Evolutionary conservation across 2,113 vertebrate genomes (phyloP).

Genomic region (Ciconia boyciana): DNA sequence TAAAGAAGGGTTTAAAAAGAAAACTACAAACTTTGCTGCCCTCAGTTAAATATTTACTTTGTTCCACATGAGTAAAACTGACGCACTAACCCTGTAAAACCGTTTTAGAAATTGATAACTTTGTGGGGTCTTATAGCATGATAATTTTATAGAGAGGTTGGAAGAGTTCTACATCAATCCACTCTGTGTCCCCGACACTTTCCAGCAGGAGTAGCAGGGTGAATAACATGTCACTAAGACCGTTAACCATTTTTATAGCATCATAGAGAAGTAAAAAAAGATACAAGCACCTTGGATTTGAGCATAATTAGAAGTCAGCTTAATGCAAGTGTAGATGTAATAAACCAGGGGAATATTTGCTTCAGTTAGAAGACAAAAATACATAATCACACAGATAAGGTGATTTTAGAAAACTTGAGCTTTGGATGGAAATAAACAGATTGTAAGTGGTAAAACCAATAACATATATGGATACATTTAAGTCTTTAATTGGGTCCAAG

Average conservation of each 20-base stretch:
- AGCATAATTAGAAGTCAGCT: background rate
- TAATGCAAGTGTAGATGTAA: background rate
- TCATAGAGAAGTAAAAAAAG: background rate
- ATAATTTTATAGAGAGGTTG: background rate
- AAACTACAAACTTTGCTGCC: background rate
- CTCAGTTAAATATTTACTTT: background rate
- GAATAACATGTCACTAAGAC: background rate
- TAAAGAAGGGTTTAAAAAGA: background rate
- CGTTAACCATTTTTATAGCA: background rate
- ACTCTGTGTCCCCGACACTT: background rate
- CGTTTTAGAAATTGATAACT: background rate
- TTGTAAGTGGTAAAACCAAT: background rate
- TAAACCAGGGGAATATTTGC: background rate
- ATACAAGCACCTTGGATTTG: background rate
- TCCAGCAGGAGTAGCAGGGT: background rate
- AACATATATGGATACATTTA: background rate
- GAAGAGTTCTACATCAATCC: background rate
- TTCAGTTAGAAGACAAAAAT: background rate
- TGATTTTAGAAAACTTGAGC: background rate
- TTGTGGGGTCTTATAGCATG: accelerated
- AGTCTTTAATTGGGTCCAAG: background rate
- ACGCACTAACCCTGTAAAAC: background rate
- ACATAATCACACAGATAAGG: background rate
- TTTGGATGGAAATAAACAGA: background rate
- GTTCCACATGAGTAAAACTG: background rate